Percentiles rank a stretch among this genome's conserved stretches.
phyloP scores from a whole-genome alignment of 2,113 vertebrate genomes.

The Chunga burmeisteri region DNA sequence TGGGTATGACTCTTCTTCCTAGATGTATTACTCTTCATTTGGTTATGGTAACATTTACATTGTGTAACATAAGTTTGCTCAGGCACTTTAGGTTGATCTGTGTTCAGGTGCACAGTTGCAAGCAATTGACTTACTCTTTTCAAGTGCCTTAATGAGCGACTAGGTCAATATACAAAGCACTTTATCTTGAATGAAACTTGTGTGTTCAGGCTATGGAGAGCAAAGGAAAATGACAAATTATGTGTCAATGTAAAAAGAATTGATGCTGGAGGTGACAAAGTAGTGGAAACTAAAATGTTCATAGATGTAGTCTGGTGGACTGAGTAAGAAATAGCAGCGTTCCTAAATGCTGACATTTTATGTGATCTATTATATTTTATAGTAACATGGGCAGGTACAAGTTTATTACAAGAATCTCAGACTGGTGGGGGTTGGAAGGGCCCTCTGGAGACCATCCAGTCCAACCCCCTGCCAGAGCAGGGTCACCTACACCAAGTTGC shows the following conservation, averaged over 20 bases:
- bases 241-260: neutral
- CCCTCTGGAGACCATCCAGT: too few species aligned
- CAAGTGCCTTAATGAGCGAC: neutral
- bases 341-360: neutral
- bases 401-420: neutral
- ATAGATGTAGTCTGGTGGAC: neutral
- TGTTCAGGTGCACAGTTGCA: neutral
- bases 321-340: neutral
- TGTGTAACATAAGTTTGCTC: rapidly evolving
- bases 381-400: neutral
- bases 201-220: neutral
- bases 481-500: too few species aligned
- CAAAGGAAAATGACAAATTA: neutral
- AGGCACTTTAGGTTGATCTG: neutral
- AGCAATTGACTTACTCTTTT: neutral
- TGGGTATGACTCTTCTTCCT: neutral
- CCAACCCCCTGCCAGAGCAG: too few species aligned
- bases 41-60: neutral
- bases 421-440: too few species aligned
- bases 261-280: neutral
- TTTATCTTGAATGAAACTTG: neutral
- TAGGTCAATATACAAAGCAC: neutral
- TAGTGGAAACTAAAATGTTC: neutral
- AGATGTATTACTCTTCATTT: neutral
- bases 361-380: neutral